phyloP scores from a whole-genome alignment of 2,888 invertebrate genomes.

The Platynereis dumerilii region DNA sequence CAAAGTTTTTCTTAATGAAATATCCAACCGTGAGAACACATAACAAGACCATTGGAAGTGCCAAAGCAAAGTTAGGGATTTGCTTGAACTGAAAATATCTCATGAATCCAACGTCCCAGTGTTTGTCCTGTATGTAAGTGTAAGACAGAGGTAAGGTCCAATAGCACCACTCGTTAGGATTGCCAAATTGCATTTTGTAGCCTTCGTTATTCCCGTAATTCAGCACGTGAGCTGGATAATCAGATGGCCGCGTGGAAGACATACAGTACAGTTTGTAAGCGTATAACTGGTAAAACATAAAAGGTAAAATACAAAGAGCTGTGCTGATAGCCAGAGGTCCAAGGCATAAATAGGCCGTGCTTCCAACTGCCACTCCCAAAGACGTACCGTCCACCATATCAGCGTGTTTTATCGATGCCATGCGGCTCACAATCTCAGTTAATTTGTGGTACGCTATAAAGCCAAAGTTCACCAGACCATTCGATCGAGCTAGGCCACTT shows the following conservation, averaged over 20 bases:
- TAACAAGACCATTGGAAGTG: conserved; percentile 73
- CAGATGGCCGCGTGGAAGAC: conserved; percentile 16
- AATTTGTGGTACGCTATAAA: conserved; percentile 49
- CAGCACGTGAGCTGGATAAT: conserved; percentile 42
- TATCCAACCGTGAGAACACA: conserved; percentile 38
- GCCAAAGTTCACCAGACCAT: conserved; percentile 63
- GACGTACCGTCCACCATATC: conserved; percentile 11
- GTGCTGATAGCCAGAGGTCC: neutral
- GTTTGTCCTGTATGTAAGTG: conserved; percentile 84
- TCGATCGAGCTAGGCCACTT: conserved; percentile 57
- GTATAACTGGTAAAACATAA: conserved; percentile 65
- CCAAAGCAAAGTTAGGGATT: conserved; percentile 91
- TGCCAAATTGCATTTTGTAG: conserved; percentile 51
- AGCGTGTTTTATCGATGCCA: neutral
- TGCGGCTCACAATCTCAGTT: conserved; percentile 18
- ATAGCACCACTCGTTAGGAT: conserved; percentile 64
- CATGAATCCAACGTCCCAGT: conserved; percentile 94
- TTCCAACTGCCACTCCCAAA: neutral
- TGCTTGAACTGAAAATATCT: conserved; percentile 84
- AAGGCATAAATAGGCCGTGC: no score
- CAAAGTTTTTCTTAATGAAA: conserved; percentile 41
- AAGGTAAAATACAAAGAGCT: conserved; percentile 64
- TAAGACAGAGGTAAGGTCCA: conserved; percentile 73
- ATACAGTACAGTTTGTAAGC: conserved; percentile 60
- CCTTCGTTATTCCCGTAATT: conserved; percentile 49